These are phyloP conservation scores for Drosophila glabriapex DNA, from an alignment of 2,888 invertebrate species.

Conservation along the genomic window DNA sequence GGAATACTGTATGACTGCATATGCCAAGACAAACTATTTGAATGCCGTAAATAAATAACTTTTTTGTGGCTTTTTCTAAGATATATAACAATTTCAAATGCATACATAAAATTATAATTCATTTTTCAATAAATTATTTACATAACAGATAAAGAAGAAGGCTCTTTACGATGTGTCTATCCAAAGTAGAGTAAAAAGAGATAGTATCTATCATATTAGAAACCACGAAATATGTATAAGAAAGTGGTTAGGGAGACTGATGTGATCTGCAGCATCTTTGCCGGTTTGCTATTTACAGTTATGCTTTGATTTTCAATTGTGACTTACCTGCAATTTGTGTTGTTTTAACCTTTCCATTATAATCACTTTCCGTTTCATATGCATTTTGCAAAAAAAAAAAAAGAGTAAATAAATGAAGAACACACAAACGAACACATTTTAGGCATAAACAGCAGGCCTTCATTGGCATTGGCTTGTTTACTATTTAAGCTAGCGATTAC, in stretches of 20 bases:
- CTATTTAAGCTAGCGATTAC: neutral
- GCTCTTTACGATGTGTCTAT: too few species aligned
- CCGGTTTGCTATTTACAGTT: neutral
- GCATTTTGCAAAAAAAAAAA: neutral
- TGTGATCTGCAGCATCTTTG: neutral
- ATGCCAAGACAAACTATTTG: too few species aligned
- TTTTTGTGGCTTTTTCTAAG: too few species aligned
- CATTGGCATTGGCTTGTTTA: neutral
- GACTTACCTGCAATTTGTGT: neutral
- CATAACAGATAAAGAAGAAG: too few species aligned
- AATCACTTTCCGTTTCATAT: neutral
- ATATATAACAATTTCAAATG: neutral
- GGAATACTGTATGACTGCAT: too few species aligned
- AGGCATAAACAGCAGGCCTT: neutral
- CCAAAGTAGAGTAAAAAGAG: too few species aligned
- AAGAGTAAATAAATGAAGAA: neutral
- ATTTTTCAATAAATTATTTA: too few species aligned
- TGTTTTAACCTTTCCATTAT: neutral
- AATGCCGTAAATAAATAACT: too few species aligned
- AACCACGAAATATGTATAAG: too few species aligned
- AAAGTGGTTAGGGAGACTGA: too few species aligned
- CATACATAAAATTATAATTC: neutral
- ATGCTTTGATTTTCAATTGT: neutral
- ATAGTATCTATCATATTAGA: too few species aligned
- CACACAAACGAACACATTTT: neutral